Base-by-base conservation (phyloP, 2,888 invertebrate species). In the Torymus tubicola region DNA sequence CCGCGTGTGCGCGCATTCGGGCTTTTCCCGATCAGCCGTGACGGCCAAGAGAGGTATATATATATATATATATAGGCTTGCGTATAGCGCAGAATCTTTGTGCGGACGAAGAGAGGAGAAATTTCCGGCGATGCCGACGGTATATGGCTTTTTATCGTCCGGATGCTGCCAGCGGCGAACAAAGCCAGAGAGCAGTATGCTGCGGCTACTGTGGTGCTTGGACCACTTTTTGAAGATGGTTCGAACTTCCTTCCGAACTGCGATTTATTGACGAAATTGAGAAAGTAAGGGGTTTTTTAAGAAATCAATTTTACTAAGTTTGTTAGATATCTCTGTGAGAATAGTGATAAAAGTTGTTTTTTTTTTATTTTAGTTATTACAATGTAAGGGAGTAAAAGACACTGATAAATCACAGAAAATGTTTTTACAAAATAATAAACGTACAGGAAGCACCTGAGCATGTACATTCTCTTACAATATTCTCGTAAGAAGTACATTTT, bases 21-120 rank as follows among this genome's bases (percentile, higher is more conserved):
- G 80, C 78, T 69, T 83, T 80, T 52, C 81, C 81, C 84, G 84
- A 85, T 86, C 85, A 85, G 84, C 85, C 87, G 85, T 87, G 84
- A 87, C 87, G 81, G 76, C 82, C 82, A 31, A 53, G 24, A 24
- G 55, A 50, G 68, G 5, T 21, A 61, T n/a, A n/a, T n/a, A n/a
- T n/a, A n/a, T n/a, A n/a, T n/a, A n/a, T n/a, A n/a, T n/a, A n/a
- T n/a, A n/a, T 14, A 64, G 11, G 14, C 24, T 11, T 1, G 24
- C 13, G 13, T 3, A 11, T 21, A 24, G 31, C 1, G 18, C 24
- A 13, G 61, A 21, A 24, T 12, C 21, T 61, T 11, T 31, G 21
- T 61, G 18, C 53, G n/a, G 68, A 21, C 21, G 21, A 42, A 61
- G 14, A n/a, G 16, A n/a, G 61, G 61, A 71, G 65, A 72, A 72